These are phyloP conservation scores for Perca schrenkii DNA, from an alignment of 2,113 vertebrate species.

Conservation along the genomic window DNA sequence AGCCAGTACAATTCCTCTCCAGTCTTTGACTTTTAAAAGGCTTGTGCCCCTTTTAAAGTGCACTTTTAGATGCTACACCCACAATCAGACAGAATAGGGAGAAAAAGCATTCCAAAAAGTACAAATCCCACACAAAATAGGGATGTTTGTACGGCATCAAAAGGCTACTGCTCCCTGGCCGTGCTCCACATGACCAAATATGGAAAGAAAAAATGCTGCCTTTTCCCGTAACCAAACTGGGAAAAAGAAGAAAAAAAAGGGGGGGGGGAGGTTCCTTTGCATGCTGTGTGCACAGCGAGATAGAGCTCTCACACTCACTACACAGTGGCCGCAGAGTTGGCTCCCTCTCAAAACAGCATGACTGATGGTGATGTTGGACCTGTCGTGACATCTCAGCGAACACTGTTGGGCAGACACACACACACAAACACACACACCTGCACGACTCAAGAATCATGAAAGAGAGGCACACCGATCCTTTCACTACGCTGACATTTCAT, in stretches of 20 bases:
- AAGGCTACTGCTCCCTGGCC: constrained; percentile 84
- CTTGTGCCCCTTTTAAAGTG: constrained; percentile 54
- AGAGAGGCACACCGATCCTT: constrained; percentile 41
- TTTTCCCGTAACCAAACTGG: constrained; percentile 87
- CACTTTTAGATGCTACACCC: constrained; percentile 73
- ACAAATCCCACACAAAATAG: constrained; percentile 82
- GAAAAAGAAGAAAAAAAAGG: constrained; percentile 62
- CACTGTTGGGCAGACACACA: constrained; percentile 5
- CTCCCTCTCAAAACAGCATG: constrained; percentile 65
- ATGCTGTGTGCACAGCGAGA: constrained; percentile 81
- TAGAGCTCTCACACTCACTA: constrained; percentile 81
- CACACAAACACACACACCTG: constrained; percentile 55
- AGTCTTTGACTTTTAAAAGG: constrained; percentile 62
- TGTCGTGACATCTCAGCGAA: constrained; percentile 60
- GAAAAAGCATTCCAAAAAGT: constrained; percentile 71
- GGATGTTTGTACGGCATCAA: constrained; percentile 85
- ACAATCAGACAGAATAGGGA: constrained; percentile 70
- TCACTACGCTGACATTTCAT: constrained; percentile 61
- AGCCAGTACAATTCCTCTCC: constrained; percentile 33
- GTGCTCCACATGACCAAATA: constrained; percentile 87
- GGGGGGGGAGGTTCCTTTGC: constrained; percentile 68
- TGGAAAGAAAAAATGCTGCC: constrained; percentile 86
- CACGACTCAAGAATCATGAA: constrained; percentile 36
- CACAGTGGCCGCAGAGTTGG: constrained; percentile 72
- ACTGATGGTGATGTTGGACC: constrained; percentile 70